Base-by-base conservation (phyloP, 2,113 vertebrate species). In the Triplophysa siluroides region DNA sequence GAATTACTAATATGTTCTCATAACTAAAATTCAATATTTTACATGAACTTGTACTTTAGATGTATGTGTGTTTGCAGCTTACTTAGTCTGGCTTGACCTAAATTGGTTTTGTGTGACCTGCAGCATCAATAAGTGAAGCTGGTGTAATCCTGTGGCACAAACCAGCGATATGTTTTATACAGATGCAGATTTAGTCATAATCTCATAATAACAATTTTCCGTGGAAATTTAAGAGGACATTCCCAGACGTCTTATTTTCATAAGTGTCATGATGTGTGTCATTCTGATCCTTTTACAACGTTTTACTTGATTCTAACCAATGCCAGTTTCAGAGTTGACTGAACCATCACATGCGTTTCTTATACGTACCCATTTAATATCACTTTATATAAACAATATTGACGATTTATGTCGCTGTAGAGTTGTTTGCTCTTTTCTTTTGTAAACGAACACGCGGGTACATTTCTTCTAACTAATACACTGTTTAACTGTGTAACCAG, bases 121-220 rank as follows among this genome's bases (percentile, higher is more conserved):
- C 26, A 29, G 47, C 70, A 66, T 83, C 74, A 62, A 33, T 64
- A 69, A 9, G 76, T 33, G 52, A 80, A 76, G 63, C 10, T 86
- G 52, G 19, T 56, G 19, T 71, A 71, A 71, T 18, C 24, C 18
- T 71, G 47, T 29, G 8, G 45, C 14, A 3, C 50, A 56, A 33
- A 72, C 50, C 50, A 14, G 69, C 52, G 21, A 13, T 56, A 54
- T 9, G 11, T 23, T 73, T 73, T n/a, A 73, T n/a, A 73, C 33
- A 13, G 70, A 60, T 12, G 21, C 29, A 73, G 54, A 43, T 74
- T 62, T 75, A 71, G 76, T 26, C 24, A 73, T 43, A 60, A 61
- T 43, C 12, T 60, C 23, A n/a, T 41, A 3, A 21, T 18, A 41
- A 16, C 13, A 38, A 16, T 18, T 73, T 73, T 60, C 71, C 43